Conservation (phyloP, 2,797 vertebrate species). For the Carduelis carduelis region DNA sequence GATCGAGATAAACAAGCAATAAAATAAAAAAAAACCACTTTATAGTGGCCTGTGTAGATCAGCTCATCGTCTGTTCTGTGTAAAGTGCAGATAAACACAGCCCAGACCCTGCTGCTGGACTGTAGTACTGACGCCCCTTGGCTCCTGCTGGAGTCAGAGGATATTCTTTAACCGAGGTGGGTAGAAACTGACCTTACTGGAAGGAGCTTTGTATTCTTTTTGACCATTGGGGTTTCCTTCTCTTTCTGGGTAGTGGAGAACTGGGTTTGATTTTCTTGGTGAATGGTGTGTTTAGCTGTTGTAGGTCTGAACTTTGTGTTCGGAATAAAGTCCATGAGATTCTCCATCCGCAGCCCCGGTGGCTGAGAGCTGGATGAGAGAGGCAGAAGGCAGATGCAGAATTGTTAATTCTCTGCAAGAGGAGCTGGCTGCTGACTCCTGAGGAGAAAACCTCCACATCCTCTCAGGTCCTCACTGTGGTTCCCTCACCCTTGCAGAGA, state of each 20-base stretch:
- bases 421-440: not conserved
- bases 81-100: not conserved
- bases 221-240: not conserved
- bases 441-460: not conserved
- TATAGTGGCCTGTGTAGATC: not conserved
- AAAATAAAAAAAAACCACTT: not conserved
- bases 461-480: not conserved
- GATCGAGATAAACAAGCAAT: not conserved
- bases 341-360: accelerated
- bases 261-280: not conserved
- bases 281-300: not conserved
- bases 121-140: accelerated
- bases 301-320: not conserved
- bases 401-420: not conserved
- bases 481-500: not conserved
- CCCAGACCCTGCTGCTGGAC: accelerated
- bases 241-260: not conserved
- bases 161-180: not conserved
- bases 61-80: not conserved
- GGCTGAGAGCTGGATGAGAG: not conserved
- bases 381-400: not conserved
- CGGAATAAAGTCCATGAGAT: not conserved
- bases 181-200: not conserved
- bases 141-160: not conserved
- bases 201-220: not conserved